Percentiles rank a stretch among this genome's conserved stretches.
Evolutionary conservation across 92 coral and sea anemone genomes (phyloP).

Genomic region (Phenganax marumi): DNA sequence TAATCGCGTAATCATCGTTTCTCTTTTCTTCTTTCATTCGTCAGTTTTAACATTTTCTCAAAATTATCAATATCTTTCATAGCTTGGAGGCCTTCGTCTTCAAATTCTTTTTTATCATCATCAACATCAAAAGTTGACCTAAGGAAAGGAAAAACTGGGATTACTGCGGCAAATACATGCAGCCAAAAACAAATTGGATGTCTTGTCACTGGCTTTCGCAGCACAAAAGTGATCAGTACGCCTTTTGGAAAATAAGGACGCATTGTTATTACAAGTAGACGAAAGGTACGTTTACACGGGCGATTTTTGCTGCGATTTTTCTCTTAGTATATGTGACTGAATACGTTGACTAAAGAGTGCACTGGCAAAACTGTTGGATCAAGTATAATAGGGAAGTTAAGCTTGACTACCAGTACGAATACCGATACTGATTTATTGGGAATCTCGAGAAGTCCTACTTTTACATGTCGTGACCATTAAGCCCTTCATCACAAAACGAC

Average conservation of each 20-base stretch:
- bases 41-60: conserved; percentile 66
- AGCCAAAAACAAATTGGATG: not conserved
- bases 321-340: too few species aligned
- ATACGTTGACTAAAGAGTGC: too few species aligned
- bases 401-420: too few species aligned
- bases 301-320: not conserved
- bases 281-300: not conserved
- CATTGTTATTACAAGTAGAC: not conserved
- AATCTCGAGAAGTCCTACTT: too few species aligned
- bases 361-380: too few species aligned
- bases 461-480: too few species aligned
- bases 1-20: not conserved
- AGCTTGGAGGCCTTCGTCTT: conserved; percentile 77
- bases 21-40: conserved; percentile 38
- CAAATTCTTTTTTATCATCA: conserved; percentile 41
- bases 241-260: not conserved
- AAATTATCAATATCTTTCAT: conserved; percentile 89
- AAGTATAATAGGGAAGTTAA: too few species aligned
- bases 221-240: too few species aligned
- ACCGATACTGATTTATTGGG: too few species aligned
- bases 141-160: not conserved
- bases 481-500: too few species aligned
- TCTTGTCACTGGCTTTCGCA: not conserved
- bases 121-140: conserved; percentile 19
- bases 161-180: too few species aligned